Evolutionary conservation across 2,113 vertebrate species (phyloP), one percentile per base, ranked within the genome.

Genomic region (Pheucticus melanocephalus): DNA sequence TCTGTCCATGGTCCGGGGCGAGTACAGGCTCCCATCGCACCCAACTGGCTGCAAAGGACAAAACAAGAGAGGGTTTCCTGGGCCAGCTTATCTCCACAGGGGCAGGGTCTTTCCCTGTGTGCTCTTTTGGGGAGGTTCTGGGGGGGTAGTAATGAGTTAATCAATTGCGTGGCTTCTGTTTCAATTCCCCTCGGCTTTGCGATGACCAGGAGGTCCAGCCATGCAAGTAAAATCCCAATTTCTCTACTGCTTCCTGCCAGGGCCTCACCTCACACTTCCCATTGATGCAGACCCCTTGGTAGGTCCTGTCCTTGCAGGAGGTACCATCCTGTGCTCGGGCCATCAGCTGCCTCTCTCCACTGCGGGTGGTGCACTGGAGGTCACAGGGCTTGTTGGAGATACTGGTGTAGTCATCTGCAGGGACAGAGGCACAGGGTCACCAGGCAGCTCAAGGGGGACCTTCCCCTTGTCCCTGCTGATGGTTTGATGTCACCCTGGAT

Each of bases 301-400:
- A 96, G 78, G 98, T 95, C 64, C 98, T 97, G 53, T 99, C 98
- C 33, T 98, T 98, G 94, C 99, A 99, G 82, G 98, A 98, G 11
- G 99, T 99, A 2, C 99, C 99, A 23, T 99, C 99, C 28, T 99
- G 98, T 37, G 99, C 99, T 5, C 79, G 98, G 42, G 98, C 98
- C 75, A 99, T 97, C 80, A 99, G 97, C 96, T 99, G 99, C 57
- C 98, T 97, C 97, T 99, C 99, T 12, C 98, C 98, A 2, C 97
- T 98, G 48, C 81, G 98, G 21, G 98, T 99, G 50, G 98, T 99
- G 80, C 99, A 99, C 80, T 99, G 99, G 66, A 99, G 98, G 96
- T 99, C 99, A 79, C 99, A 99, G 0, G 99, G 99, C 97, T 99
- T 99, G 86, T 98, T 99, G 96, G 99, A 99, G 97, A 99, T 99